Evolutionary conservation across 1,140 invertebrate species (phyloP), one percentile per base, ranked within the genome.

Genomic region (Panagrolaimus sp.): DNA sequence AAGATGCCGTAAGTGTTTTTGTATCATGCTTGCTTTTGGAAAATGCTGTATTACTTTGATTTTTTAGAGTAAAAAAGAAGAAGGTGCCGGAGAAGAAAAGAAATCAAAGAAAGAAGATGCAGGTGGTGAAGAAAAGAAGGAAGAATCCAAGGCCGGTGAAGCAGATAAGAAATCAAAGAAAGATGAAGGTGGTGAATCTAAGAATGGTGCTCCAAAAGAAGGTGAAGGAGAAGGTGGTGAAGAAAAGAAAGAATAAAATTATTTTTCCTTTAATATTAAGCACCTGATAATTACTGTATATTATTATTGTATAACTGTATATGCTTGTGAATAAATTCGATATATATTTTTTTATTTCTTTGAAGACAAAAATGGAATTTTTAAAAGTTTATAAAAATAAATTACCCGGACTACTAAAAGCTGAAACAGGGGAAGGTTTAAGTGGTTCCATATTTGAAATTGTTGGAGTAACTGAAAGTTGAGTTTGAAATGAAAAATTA

Each of bases 171-270:
- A 38, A 38, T 11, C 51, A 11, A 57, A 57, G 51, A 27, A 57
- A 57, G 51, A 27, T 27, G 51, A 57, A 57, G 51, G 47, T 9
- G 47, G 11, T 25, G 51, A 57, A 13, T 25, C 20, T 11, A 57
- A 57, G n/a, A 16, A 7, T 38, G 31, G 7, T 38, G 31, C 31
- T 38, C 13, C 51, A 11, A 57, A 57, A 27, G 51, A 57, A 57
- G 51, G 51, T 27, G 51, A 57, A 57, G 51, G 47, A 2, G 47
- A 57, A 57, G 51, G n/a, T n/a, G n/a, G n/a, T n/a, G n/a, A 57
- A 13, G 20, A 57, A 16, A 57, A 57, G 51, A 16, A 57, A 57
- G n/a, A 57, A 57, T 20, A 11, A 11, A 20, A 14, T 48, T 9
- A 38, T 38, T 7, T 38, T 38, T 38, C 7, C 7, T 2, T 23